These are phyloP conservation scores for Sipha maydis DNA, from an alignment of 2,888 invertebrate species.

Conservation along the genomic window DNA sequence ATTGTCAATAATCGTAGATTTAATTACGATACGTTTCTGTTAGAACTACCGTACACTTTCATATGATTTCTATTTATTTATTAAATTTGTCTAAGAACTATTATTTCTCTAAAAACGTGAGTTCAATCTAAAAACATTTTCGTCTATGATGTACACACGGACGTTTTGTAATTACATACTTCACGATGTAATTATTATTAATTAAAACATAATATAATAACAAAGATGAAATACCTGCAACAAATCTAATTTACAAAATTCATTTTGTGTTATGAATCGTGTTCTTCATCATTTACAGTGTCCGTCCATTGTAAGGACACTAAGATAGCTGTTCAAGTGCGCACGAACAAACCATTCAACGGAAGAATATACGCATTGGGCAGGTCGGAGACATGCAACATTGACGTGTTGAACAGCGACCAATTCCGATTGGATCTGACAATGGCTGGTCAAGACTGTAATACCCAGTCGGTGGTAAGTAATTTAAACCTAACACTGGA, in stretches of 20 bases:
- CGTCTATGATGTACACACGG: no score
- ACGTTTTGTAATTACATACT: no score
- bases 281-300: slow-evolving; percentile 72
- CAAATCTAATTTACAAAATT: no score
- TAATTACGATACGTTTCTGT: no score
- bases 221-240: not conserved
- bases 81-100: no score
- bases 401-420: slow-evolving; percentile 91
- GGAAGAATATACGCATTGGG: slow-evolving; percentile 94
- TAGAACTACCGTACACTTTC: no score
- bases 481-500: slow-evolving; percentile 35
- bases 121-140: no score
- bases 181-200: not conserved
- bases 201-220: not conserved
- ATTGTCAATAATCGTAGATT: no score
- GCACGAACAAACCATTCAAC: slow-evolving; percentile 93
- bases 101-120: no score
- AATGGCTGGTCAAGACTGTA: slow-evolving; percentile 94
- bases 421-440: slow-evolving; percentile 91
- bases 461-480: slow-evolving; percentile 93
- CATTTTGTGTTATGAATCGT: no score
- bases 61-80: no score
- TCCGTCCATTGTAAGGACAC: slow-evolving; percentile 95
- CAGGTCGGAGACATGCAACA: slow-evolving; percentile 93
- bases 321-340: slow-evolving; percentile 89